Conservation (phyloP, 2,888 invertebrate genomes). For the Maniola hyperantus region DNA sequence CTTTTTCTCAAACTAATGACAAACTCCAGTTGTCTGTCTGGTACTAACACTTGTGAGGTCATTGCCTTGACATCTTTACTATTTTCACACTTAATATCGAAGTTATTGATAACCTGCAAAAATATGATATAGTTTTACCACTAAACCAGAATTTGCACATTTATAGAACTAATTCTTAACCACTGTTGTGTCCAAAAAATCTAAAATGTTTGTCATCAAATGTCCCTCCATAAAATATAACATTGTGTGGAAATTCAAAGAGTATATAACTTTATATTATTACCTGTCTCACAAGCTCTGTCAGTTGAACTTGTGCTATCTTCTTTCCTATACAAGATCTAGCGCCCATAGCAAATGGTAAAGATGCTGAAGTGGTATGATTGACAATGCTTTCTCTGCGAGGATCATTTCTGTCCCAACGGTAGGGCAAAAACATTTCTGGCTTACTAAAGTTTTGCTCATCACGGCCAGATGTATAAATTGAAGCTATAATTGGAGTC, state of each 20-base stretch:
- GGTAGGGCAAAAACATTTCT: constrained; percentile 86
- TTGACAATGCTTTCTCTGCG: constrained; percentile 67
- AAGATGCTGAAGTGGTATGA: constrained; percentile 84
- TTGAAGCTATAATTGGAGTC: constrained; percentile 91
- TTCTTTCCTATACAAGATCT: constrained; percentile 92
- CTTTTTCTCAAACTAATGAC: constrained; percentile 47
- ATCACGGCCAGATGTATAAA: constrained; percentile 92
- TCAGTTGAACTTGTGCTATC: constrained; percentile 90
- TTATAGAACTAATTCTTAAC: too few relatives aligned
- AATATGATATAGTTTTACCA: not conserved
- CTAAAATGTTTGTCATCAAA: too few relatives aligned
- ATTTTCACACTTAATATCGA: constrained; percentile 77
- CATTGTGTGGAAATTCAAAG: too few relatives aligned
- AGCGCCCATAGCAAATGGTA: constrained; percentile 92
- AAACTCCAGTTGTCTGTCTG: constrained; percentile 75
- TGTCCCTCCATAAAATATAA: too few relatives aligned
- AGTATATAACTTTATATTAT: constrained; percentile 36
- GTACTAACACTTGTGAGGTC: constrained; percentile 82
- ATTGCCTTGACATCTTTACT: constrained; percentile 72
- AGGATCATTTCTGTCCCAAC: constrained; percentile 86
- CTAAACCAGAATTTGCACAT: too few relatives aligned
- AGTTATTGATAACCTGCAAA: constrained; percentile 81
- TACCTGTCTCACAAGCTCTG: constrained; percentile 86
- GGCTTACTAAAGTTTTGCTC: constrained; percentile 86
- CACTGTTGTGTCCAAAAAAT: too few relatives aligned